Percentiles rank a stretch among this genome's conserved stretches.
Conservation (phyloP, 2,113 vertebrate species). For the Crotalus tigris region DNA sequence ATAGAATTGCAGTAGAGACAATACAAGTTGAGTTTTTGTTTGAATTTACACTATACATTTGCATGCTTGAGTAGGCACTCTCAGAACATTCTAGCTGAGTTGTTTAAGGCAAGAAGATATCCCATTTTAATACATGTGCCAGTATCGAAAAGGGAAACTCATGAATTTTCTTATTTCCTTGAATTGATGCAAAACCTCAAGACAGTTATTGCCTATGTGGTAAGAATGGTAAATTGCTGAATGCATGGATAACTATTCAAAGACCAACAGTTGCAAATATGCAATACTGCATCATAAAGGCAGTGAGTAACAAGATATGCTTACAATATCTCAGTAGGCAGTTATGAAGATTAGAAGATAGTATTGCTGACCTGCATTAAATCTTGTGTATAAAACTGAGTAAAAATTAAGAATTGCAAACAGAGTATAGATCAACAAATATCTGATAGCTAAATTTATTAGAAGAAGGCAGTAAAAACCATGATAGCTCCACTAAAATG, state of each 20-base stretch:
- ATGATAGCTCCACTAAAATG: neutral
- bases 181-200: neutral
- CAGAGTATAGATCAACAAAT: neutral
- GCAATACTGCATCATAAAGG: neutral
- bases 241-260: neutral
- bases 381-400: neutral
- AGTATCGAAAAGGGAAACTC: neutral
- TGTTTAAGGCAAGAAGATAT: neutral
- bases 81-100: neutral
- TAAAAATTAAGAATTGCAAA: neutral
- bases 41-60: neutral
- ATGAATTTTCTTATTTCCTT: neutral
- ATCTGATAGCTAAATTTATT: neutral
- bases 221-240: neutral
- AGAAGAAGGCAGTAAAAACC: neutral
- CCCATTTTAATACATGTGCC: neutral
- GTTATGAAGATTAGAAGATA: neutral
- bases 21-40: neutral
- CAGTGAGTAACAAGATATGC: neutral
- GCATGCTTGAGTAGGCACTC: neutral
- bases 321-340: neutral
- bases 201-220: neutral
- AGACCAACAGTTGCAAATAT: neutral
- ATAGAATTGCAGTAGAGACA: neutral
- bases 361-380: neutral